Evolutionary conservation across 1,140 invertebrate genomes (phyloP).

Genomic region (Drosophila tsacasi): DNA sequence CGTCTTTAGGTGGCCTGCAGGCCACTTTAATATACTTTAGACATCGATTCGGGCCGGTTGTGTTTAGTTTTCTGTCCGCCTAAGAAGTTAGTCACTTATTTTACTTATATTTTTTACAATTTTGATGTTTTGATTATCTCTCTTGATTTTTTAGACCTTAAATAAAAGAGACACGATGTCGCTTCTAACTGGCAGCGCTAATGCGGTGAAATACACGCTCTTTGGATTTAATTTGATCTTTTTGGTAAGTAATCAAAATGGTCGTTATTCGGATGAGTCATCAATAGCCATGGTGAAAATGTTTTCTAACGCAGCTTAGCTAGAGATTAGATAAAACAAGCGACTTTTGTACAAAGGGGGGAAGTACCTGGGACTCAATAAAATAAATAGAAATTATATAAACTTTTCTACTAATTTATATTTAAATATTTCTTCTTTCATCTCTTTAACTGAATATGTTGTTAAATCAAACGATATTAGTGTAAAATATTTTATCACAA

Average conservation of each 20-base stretch:
- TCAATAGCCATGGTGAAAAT: slow-evolving; percentile 7
- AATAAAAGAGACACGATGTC: slow-evolving; percentile 63
- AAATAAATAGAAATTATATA: too few species aligned
- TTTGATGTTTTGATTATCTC: neutral
- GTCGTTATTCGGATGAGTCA: slow-evolving; percentile 22
- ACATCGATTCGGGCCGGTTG: slow-evolving; percentile 51
- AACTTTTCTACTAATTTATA: neutral
- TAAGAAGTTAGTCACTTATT: slow-evolving; percentile 10
- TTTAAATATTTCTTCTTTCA: neutral
- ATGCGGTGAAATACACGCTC: slow-evolving; percentile 88
- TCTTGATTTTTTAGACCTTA: slow-evolving; percentile 3
- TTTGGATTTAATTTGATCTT: slow-evolving; percentile 89
- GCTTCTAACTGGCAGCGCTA: slow-evolving; percentile 85
- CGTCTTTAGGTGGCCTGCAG: slow-evolving; percentile 19
- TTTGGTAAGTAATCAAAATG: slow-evolving; percentile 87
- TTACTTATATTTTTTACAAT: neutral
- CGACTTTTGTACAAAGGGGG: neutral
- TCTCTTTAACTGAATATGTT: too few species aligned
- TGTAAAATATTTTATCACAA: neutral
- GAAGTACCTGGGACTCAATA: slow-evolving; percentile 1
- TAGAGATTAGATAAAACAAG: slow-evolving; percentile 14
- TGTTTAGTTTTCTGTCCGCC: slow-evolving; percentile 4
- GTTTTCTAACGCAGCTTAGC: neutral
- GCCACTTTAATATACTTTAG: slow-evolving; percentile 44
- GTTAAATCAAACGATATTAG: neutral